These are phyloP conservation scores for Chrysocyon brachyurus DNA, from an alignment of 2,797 vertebrate genomes.

Conservation along the genomic window DNA sequence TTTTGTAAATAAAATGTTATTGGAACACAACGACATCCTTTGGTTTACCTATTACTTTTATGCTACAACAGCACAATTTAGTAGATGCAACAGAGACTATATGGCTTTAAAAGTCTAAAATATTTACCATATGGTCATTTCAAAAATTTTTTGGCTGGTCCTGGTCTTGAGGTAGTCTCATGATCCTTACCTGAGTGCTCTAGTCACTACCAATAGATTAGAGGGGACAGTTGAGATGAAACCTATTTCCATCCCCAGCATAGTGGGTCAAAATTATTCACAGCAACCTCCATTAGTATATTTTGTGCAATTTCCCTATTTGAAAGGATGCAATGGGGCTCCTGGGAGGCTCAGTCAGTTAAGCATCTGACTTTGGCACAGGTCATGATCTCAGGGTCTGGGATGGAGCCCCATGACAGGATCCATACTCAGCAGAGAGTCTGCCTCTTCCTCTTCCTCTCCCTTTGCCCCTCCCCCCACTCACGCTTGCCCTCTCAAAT, in stretches of 20 bases:
- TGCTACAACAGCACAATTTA: not conserved
- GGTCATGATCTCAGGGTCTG: not conserved
- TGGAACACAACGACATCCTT: not conserved
- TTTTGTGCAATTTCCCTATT: slow-evolving; percentile 71
- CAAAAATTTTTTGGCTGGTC: not conserved
- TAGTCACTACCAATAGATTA: not conserved
- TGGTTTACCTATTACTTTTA: not conserved
- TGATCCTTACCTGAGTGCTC: not conserved
- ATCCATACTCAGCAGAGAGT: not conserved
- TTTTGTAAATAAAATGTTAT: slow-evolving; percentile 11
- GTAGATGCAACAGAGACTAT: not conserved
- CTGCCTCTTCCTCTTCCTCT: not conserved
- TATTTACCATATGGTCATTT: not conserved
- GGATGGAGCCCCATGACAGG: not conserved
- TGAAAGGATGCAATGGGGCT: not conserved
- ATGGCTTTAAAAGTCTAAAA: not conserved
- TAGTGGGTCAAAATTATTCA: not conserved
- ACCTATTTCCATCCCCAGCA: not conserved
- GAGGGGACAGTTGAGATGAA: not conserved
- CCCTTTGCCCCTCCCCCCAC: not conserved
- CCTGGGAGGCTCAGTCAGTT: not conserved
- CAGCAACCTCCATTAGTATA: not conserved
- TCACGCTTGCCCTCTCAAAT: not conserved
- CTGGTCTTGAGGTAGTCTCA: not conserved
- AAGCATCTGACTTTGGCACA: not conserved